Conservation (phyloP, 2,113 vertebrate genomes). For the Myodes glareolus region DNA sequence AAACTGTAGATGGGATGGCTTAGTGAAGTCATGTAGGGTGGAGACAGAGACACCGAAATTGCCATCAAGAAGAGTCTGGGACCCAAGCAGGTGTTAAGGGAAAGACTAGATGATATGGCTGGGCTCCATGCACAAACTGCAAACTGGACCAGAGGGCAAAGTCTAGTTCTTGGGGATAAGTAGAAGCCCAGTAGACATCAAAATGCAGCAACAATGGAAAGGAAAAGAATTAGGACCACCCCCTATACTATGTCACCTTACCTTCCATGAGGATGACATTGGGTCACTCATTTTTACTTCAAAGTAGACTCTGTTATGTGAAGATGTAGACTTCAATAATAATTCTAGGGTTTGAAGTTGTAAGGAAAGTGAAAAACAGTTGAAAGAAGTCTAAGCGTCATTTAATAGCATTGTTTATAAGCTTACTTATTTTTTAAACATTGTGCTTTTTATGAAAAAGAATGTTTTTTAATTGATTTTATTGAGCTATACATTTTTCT, state of each 20-base stretch:
- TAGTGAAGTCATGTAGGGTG: background rate
- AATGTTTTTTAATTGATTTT: background rate
- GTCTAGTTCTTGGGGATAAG: background rate
- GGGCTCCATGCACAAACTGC: background rate
- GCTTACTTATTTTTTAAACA: background rate
- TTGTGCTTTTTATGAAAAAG: background rate
- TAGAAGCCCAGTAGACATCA: background rate
- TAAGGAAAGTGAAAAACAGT: background rate
- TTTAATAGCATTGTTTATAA: background rate
- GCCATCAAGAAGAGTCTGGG: background rate
- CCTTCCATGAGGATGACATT: background rate
- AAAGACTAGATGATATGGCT: background rate
- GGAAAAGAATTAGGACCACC: background rate
- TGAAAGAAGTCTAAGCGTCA: background rate
- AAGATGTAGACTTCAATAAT: background rate
- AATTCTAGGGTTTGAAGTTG: background rate
- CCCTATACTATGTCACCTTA: background rate
- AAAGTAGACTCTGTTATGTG: background rate
- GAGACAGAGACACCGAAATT: background rate
- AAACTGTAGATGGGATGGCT: background rate
- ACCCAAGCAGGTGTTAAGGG: background rate
- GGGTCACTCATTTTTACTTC: background rate
- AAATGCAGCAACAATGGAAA: background rate
- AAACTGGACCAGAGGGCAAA: background rate
- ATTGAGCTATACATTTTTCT: too few species aligned